These are phyloP conservation scores for Tholera decimalis DNA, from an alignment of 2,888 invertebrate genomes.

Conservation along the genomic window DNA sequence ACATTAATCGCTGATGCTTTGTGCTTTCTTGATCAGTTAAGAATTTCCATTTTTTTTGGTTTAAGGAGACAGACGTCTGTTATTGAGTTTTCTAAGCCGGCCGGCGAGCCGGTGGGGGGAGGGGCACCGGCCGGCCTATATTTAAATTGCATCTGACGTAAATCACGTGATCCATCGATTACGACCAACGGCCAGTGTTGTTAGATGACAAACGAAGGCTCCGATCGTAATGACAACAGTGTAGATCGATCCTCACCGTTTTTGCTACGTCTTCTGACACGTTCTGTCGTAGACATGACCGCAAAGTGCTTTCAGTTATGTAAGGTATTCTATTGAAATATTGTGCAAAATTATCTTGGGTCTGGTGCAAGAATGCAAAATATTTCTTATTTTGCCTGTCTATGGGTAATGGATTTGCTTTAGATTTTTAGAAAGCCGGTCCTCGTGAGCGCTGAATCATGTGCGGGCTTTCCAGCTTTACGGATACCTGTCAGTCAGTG, in stretches of 20 bases:
- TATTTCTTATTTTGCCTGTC: not conserved
- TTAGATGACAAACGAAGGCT: slow-evolving; percentile 36
- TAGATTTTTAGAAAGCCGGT: slow-evolving; percentile 15
- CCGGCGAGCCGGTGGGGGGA: slow-evolving; percentile 69
- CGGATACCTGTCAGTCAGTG: slow-evolving; percentile 56
- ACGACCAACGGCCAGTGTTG: slow-evolving; percentile 20
- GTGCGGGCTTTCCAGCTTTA: slow-evolving; percentile 43
- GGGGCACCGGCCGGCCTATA: slow-evolving; percentile 70
- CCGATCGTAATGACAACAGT: slow-evolving; percentile 28
- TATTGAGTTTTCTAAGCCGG: slow-evolving; percentile 56
- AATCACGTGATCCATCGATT: slow-evolving; percentile 72
- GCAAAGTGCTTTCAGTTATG: slow-evolving; percentile 43
- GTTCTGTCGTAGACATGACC: slow-evolving; percentile 7
- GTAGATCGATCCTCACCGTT: slow-evolving; percentile 28
- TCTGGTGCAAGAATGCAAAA: not conserved
- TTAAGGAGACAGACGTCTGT: slow-evolving; percentile 35
- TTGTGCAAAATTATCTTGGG: not conserved
- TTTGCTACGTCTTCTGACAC: slow-evolving; percentile 17
- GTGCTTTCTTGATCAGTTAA: slow-evolving; percentile 14
- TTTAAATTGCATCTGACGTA: slow-evolving; percentile 66
- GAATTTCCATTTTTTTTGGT: slow-evolving; percentile 9
- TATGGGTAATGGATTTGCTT: not conserved
- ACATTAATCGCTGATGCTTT: slow-evolving; percentile 15
- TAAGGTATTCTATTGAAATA: slow-evolving; percentile 35
- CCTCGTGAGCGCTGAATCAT: slow-evolving; percentile 32